A percentile compares a stretch with the other conserved stretches of the same genome.
Conservation (phyloP, 2,888 invertebrate genomes). For the Lamproptera curius region DNA sequence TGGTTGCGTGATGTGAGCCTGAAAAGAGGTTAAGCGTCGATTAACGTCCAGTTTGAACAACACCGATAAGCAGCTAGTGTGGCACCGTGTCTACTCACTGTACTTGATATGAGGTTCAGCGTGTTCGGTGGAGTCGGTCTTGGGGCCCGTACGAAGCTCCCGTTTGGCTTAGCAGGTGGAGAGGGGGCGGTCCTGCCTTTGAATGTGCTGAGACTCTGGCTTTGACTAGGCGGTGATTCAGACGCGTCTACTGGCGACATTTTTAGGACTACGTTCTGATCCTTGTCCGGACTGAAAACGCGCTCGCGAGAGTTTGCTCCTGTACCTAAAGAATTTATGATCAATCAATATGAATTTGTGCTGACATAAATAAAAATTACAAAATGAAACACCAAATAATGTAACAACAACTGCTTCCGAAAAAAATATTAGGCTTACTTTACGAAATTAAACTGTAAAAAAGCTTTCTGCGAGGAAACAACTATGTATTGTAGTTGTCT, state of each 20-base stretch:
- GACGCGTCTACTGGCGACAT: conserved; percentile 82
- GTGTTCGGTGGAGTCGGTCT: conserved; percentile 91
- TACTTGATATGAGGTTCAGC: conserved; percentile 83
- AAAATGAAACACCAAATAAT: no score
- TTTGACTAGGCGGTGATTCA: conserved; percentile 70
- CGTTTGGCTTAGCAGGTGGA: conserved; percentile 67
- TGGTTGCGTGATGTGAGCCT: conserved; percentile 77
- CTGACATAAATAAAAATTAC: no score
- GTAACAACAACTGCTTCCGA: no score
- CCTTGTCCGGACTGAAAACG: conserved; percentile 61
- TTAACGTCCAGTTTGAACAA: conserved; percentile 45
- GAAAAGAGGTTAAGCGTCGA: conserved; percentile 64
- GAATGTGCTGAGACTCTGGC: conserved; percentile 81
- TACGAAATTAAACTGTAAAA: no score
- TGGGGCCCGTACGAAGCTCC: conserved; percentile 79
- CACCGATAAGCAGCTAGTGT: conserved; percentile 38
- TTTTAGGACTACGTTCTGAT: conserved; percentile 85
- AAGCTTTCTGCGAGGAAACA: no score
- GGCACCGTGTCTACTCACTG: conserved; percentile 51
- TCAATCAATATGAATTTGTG: no score
- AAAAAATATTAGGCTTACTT: no score
- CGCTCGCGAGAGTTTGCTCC: conserved; percentile 62
- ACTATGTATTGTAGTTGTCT: no score
- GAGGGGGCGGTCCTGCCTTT: conserved; percentile 80
- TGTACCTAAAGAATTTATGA: conserved; percentile 60